Evolutionary conservation across 2,113 vertebrate genomes (phyloP).

Genomic region (Illadopsis cleaveri): DNA sequence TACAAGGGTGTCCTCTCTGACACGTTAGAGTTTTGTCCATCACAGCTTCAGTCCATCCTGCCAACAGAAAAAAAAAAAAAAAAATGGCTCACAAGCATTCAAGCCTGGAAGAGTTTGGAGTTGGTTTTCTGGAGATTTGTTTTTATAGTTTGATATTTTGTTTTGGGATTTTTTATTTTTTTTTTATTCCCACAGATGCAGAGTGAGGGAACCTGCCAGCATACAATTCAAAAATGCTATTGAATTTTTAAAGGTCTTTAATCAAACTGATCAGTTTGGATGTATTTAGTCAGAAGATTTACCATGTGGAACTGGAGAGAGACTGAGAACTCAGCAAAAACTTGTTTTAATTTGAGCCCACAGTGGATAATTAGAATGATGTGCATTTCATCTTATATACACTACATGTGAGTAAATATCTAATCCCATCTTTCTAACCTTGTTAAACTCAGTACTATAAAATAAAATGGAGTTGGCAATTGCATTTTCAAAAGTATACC

Average conservation of each 20-base stretch:
- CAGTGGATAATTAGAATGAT: neutral
- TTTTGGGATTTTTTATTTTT: neutral
- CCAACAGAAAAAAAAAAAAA: neutral
- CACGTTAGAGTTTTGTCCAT: neutral
- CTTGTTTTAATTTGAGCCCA: neutral
- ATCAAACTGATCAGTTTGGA: neutral
- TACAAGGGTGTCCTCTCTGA: neutral
- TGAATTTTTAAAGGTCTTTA: slow-evolving; percentile 5
- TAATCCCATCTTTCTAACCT: neutral
- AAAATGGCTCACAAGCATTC: neutral
- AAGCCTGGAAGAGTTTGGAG: neutral
- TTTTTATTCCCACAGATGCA: neutral
- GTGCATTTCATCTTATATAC: neutral
- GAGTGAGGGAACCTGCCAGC: neutral
- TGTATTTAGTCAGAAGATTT: neutral
- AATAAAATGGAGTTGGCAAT: slow-evolving; percentile 29
- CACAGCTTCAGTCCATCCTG: neutral
- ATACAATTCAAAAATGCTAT: neutral
- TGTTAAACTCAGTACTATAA: neutral
- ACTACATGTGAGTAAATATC: neutral
- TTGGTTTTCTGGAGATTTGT: neutral
- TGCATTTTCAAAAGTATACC: slow-evolving; percentile 2
- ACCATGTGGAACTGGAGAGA: neutral
- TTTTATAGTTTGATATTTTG: neutral
- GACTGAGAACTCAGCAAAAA: neutral